Base-by-base conservation (phyloP, 2,113 vertebrate species). In the Corythornis vintsioides region DNA sequence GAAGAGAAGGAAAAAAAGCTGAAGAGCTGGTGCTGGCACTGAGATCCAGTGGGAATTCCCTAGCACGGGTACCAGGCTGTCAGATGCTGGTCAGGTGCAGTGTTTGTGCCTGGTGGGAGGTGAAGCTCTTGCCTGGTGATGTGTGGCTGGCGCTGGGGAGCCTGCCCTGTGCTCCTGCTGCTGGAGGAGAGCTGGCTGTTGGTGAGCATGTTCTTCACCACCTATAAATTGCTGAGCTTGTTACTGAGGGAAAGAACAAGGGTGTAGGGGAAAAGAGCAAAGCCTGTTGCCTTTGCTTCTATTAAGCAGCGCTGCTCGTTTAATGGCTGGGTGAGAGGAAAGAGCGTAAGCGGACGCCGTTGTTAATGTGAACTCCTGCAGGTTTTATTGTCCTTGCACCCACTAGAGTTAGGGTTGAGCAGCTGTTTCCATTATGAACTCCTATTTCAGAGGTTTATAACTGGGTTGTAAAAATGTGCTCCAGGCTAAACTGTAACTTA, bases 341-440 rank as follows among this genome's bases (percentile, higher is more conserved):
- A 96, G 96, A 96, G 95, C 95, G 91, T 93, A 95, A 97, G 94
- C 93, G 90, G 92, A 97, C 33, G 91, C 94, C 95, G 94, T 96
- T 95, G 96, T 97, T 97, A 97, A 97, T 96, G 94, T 80, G 96
- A 96, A 71, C 96, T 97, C 97, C 97, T 96, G 96, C 97, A 74
- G 96, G 21, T 97, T 98, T 98, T 97, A 98, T 97, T 96, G 92
- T 73, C 81, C 95, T 94, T 95, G 93, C 94, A 96, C 97, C 92
- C 93, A 45, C 88, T 95, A 95, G 81, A 97, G 96, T 95, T 97
- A 97, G 95, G 94, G 86, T 94, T 97, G 97, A 97, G 95, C 97
- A 98, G 97, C 97, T 98, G 97, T 97, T 98, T 97, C 97, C 94
- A 97, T 97, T 98, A 98, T 97, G 96, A 97, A 97, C 97, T 97